phyloP scores from a whole-genome alignment of 2,888 invertebrate genomes.

The Ariolimax columbianus region DNA sequence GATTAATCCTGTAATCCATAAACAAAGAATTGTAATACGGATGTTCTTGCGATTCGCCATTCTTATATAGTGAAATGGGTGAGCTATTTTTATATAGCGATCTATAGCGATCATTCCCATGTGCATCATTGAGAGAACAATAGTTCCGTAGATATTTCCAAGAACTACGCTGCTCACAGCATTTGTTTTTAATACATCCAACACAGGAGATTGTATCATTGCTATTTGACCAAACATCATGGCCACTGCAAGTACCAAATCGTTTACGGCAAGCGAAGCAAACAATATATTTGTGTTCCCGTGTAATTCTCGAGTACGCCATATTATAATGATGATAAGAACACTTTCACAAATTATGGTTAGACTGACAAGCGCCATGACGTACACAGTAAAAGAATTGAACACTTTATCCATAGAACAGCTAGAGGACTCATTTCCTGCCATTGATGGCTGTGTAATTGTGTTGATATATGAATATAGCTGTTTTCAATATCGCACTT shows the following conservation, averaged over 20 bases:
- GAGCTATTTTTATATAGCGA: slow-evolving; percentile 10
- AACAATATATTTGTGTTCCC: not conserved
- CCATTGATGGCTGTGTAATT: too few species aligned
- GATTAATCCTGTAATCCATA: not conserved
- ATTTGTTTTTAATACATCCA: too few species aligned
- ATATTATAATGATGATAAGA: not conserved
- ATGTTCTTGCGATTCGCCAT: too few species aligned
- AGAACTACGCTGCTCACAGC: not conserved
- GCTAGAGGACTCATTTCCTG: too few species aligned
- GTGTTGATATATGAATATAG: too few species aligned
- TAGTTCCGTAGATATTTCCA: not conserved
- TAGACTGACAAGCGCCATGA: not conserved
- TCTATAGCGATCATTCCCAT: slow-evolving; percentile 10
- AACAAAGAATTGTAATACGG: not conserved
- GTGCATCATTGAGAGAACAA: not conserved
- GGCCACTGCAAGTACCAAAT: not conserved
- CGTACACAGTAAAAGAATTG: not conserved
- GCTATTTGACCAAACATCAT: not conserved
- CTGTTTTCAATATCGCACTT: too few species aligned
- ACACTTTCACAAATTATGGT: not conserved
- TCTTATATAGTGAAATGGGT: not conserved
- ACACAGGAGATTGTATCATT: not conserved
- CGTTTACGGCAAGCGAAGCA: not conserved
- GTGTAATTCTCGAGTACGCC: not conserved
- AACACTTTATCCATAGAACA: not conserved